A percentile compares a stretch with the other conserved stretches of the same genome.
phyloP scores from a whole-genome alignment of 2,888 invertebrate genomes.

The Tinea pellionella region DNA sequence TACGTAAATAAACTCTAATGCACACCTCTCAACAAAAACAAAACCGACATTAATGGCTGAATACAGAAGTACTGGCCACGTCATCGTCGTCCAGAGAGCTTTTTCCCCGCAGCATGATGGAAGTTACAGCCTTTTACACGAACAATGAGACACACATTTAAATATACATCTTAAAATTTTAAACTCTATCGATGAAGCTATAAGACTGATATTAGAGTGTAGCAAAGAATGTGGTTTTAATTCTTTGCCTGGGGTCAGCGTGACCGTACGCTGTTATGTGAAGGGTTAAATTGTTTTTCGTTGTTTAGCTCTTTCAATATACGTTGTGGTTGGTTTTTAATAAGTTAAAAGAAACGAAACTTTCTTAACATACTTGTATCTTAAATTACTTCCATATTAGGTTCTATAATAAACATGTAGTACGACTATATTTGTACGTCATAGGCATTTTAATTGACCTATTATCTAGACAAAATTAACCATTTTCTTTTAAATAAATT shows the following conservation, averaged over 20 bases:
- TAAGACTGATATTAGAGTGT: neutral
- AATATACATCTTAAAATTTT: neutral
- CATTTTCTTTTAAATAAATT: no score
- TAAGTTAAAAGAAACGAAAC: neutral
- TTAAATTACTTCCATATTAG: no score
- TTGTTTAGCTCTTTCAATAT: conserved; percentile 13
- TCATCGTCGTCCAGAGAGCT: conserved; percentile 12
- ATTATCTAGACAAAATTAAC: no score
- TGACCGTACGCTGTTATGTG: conserved; percentile 13
- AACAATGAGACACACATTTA: neutral
- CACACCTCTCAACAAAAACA: conserved; percentile 1
- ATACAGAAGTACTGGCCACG: conserved; percentile 8
- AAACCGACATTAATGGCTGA: neutral
- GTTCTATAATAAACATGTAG: no score
- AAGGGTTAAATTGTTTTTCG: conserved; percentile 15
- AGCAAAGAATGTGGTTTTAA: neutral
- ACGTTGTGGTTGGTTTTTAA: neutral
- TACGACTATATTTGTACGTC: no score
- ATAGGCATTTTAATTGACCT: no score
- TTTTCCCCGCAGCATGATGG: conserved; percentile 9
- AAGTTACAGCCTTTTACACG: conserved; percentile 9
- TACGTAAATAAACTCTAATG: neutral
- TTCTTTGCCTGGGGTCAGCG: conserved; percentile 12
- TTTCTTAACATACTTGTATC: neutral
- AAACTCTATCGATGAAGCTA: neutral